phyloP scores from a whole-genome alignment of 2,113 vertebrate species.

The Hypocryptadius cinnamomeus region DNA sequence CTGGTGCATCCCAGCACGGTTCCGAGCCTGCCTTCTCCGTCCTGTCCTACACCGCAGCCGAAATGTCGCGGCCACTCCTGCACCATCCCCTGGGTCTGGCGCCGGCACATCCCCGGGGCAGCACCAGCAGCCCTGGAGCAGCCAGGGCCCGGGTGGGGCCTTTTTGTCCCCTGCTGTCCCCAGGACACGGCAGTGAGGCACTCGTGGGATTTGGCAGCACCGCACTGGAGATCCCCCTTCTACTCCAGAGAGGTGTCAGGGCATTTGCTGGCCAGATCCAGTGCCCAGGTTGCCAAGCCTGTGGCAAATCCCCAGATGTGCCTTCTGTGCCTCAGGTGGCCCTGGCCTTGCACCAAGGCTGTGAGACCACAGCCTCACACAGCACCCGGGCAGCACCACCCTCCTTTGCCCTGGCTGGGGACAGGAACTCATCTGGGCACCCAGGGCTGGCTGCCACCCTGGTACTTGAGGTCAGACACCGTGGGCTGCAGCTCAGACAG shows the following conservation, averaged over 20 bases:
- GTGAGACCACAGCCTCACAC: rapidly evolving
- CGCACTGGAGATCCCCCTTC: rapidly evolving
- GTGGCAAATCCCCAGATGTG: not conserved
- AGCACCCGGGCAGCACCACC: rapidly evolving
- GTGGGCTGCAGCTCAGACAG: not conserved
- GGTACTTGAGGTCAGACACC: not conserved
- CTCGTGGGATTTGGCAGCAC: not conserved
- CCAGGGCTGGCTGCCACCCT: not conserved
- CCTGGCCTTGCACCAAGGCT: not conserved
- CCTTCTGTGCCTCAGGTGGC: rapidly evolving
- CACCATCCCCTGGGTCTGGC: rapidly evolving
- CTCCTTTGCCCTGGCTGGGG: not conserved
- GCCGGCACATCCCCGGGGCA: not conserved
- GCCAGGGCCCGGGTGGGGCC: rapidly evolving
- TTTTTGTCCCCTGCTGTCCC: not conserved
- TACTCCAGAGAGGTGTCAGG: rapidly evolving
- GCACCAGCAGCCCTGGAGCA: rapidly evolving
- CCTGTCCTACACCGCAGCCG: rapidly evolving
- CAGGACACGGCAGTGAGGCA: not conserved
- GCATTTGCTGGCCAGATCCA: not conserved
- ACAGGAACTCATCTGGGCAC: not conserved
- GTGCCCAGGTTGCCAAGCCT: not conserved
- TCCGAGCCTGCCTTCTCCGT: not conserved
- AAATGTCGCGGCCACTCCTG: rapidly evolving
- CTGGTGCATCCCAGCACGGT: not conserved